Percentiles rank a stretch among this genome's conserved stretches.
Conservation (phyloP, 2,113 vertebrate genomes). For the Psilopsiagon aurifrons region DNA sequence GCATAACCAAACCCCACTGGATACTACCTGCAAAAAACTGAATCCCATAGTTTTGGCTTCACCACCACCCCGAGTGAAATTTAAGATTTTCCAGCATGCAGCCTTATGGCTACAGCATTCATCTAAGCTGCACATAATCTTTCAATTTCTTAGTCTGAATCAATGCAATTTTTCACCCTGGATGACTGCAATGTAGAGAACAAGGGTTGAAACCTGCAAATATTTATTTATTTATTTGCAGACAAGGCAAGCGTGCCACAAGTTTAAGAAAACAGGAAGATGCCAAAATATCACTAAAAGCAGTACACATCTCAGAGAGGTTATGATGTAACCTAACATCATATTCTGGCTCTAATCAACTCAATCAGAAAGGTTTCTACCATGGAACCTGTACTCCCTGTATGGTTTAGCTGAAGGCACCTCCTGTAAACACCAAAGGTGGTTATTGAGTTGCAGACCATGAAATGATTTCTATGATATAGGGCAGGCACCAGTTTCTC, state of each 20-base stretch:
- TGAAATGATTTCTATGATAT: neutral
- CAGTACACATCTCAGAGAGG: neutral
- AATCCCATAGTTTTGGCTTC: neutral
- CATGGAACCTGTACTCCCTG: neutral
- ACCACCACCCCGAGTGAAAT: neutral
- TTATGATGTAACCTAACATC: neutral
- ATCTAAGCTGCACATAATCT: neutral
- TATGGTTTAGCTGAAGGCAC: neutral
- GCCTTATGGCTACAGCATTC: neutral
- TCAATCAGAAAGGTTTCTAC: neutral
- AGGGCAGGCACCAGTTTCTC: neutral
- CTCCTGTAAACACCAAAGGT: neutral
- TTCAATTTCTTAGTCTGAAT: neutral
- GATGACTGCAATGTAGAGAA: neutral
- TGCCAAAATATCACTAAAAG: neutral
- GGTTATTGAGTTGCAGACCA: neutral
- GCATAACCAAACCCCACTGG: neutral
- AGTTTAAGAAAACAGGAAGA: conserved; percentile 2
- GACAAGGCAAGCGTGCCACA: neutral
- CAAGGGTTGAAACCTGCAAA: neutral
- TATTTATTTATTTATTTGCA: neutral
- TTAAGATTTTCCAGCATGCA: neutral
- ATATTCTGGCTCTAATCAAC: neutral
- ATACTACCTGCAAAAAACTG: neutral
- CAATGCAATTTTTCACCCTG: neutral